These are phyloP conservation scores for Anguilla obscura DNA, from an alignment of 2,797 vertebrate species.

Conservation along the genomic window DNA sequence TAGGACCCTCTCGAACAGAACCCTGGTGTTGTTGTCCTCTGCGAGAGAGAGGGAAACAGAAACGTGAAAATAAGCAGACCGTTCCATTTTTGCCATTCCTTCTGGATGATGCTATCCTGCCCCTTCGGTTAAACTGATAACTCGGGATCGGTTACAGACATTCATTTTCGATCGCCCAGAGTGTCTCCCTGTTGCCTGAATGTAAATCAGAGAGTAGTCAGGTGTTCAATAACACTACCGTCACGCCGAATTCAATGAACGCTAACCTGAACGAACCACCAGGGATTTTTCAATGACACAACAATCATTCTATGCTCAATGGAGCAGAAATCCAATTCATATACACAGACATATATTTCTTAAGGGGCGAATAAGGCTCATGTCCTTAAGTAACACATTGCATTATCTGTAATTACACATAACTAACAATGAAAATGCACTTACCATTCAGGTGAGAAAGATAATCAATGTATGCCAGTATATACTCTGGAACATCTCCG, in stretches of 20 bases:
- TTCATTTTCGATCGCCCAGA: slow-evolving; percentile 31
- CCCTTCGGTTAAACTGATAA: slow-evolving; percentile 7
- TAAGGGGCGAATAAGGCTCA: not conserved
- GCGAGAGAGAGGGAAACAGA: slow-evolving; percentile 39
- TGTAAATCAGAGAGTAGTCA: not conserved
- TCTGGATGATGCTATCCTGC: not conserved
- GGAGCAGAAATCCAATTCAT: not conserved
- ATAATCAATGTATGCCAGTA: slow-evolving; percentile 98
- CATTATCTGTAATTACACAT: not conserved
- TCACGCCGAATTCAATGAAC: not conserved
- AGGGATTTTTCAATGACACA: not conserved
- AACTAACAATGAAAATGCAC: slow-evolving; percentile 41
- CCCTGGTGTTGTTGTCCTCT: slow-evolving; percentile 99
- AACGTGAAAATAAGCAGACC: not conserved
- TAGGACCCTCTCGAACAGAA: slow-evolving; percentile 98
- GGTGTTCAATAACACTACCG: not conserved
- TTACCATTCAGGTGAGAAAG: slow-evolving; percentile 98
- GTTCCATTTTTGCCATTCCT: not conserved
- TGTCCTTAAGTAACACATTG: not conserved
- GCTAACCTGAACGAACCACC: not conserved
- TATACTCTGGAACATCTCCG: slow-evolving; percentile 98
- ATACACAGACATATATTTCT: not conserved
- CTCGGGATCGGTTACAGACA: slow-evolving; percentile 23
- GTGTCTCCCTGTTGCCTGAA: not conserved
- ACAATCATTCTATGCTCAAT: not conserved